Evolutionary conservation across 2,888 invertebrate genomes (phyloP), one percentile per base, ranked within the genome.

Genomic region (Mycalesis mineus): DNA sequence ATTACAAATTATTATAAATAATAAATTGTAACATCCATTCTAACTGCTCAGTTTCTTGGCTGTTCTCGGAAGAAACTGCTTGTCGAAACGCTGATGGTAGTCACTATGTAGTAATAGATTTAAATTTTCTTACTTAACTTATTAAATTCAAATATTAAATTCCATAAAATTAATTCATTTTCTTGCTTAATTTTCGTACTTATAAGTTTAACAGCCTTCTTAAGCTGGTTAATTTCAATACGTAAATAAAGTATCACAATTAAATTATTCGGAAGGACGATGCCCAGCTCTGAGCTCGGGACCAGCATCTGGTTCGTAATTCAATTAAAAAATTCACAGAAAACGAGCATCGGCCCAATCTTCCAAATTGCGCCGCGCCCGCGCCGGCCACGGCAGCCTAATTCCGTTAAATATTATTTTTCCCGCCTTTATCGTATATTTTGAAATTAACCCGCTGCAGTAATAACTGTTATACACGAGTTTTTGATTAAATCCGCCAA

Each of bases 291-390:
- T n/a, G n/a, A n/a, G n/a, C n/a, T n/a, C n/a, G n/a, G n/a, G n/a
- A 31, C 45, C 81, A 80, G 77, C 86, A 82, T 80, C 82, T 82
- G 70, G 67, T 68, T 80, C 83, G 77, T 89, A 89, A 89, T 89
- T 89, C 84, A 88, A 89, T 89, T 88, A 87, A 87, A 87, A 88
- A 89, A 87, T 88, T 88, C 89, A 85, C 84, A 82, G 89, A 88
- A 89, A 80, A 82, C 78, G 73, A 74, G 74, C 76, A 73, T 71
- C 74, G 70, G 74, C 69, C 80, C 84, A 87, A 88, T 88, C 84
- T 79, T 76, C 82, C 77, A 86, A 87, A 89, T 89, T 88, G 85
- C 82, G 44, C 71, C 47, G 63, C 56, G 60, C 61, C 62, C 60
- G 42, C 52, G 53, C 58, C 58, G 72, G 72, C 80, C 72, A 73